Base-by-base conservation (phyloP, 2,113 vertebrate species). In the Pituophis catenifer region DNA sequence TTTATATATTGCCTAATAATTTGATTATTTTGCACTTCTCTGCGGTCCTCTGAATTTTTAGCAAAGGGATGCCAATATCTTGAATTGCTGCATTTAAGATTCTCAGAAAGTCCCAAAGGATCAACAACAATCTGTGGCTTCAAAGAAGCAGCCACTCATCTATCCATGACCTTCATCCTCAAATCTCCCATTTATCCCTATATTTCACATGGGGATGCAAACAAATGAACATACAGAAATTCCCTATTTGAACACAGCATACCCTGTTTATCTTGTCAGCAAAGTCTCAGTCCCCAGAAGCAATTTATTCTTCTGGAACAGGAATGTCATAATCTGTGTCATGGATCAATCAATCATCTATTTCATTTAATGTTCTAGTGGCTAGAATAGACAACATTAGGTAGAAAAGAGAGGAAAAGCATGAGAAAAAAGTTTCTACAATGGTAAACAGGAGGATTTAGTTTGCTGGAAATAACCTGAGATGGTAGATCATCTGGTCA, bases 1-100 rank as follows among this genome's bases (percentile, higher is more conserved):
- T 93, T 95, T 94, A 94, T 94, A 94, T 92, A 88, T 92, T 91
- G 29, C 70, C 2, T 94, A 93, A 89, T 91, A 48, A 94, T 91
- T 93, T 92, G 91, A 24, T 92, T 17, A 33, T n/a, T 89, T 2
- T n/a, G 21, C 0, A 11, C 91, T 26, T 87, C 93, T 70, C 0
- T 0, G 58, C 87, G 88, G 44, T 15, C 92, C 91, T 91, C 88
- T 90, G 89, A 91, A 33, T 48, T 92, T 48, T 5, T 17, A 59
- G 58, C 62, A 94, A 81, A 2, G 59, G 1, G 4, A 33, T 6
- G 2, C 0, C 9, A 19, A 26, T 70, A 54, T 11, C 1, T 8
- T 55, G 55, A 52, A 9, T 17, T 0, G 0, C 93, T 10, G 4
- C 19, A 19, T 15, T 57, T n/a, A 65, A 48, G 10, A 9, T 53